Percentiles rank a stretch among this genome's conserved stretches.
phyloP scores from a whole-genome alignment of 2,113 vertebrate species.

The Alexandromys fortis region DNA sequence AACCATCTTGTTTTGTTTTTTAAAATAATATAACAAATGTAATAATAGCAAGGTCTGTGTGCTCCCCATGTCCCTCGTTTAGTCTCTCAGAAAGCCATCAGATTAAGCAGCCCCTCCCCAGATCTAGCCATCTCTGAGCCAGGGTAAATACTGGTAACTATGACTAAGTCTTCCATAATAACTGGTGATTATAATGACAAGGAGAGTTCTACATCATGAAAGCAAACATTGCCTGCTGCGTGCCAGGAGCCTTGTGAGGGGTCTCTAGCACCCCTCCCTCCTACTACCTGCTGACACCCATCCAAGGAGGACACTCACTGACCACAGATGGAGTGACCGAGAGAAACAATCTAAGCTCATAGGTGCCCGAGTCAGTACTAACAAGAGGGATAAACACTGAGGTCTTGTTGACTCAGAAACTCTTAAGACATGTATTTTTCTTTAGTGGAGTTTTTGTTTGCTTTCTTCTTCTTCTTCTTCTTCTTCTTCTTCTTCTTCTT shows the following conservation, averaged over 20 bases:
- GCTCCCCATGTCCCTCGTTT: neutral
- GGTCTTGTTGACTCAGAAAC: neutral
- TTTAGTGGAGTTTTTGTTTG: neutral
- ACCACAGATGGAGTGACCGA: neutral
- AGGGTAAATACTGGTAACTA: neutral
- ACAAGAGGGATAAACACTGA: neutral
- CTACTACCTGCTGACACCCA: rapidly evolving
- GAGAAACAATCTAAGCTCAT: neutral
- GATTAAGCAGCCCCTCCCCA: neutral
- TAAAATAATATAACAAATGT: neutral
- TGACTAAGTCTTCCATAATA: neutral
- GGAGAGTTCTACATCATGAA: neutral
- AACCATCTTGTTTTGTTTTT: conserved; percentile 31
- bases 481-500: too few relatives aligned
- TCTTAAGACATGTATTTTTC: neutral
- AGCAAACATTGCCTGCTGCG: neutral
- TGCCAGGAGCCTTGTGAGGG: neutral
- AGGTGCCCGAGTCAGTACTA: neutral
- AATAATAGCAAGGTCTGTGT: neutral
- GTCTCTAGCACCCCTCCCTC: neutral
- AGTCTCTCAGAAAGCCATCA: neutral
- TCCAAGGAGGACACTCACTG: neutral
- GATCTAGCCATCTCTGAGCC: neutral
- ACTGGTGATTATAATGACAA: neutral
- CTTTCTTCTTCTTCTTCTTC: too few relatives aligned